A percentile compares a stretch with the other conserved stretches of the same genome.
Evolutionary conservation across 2,113 vertebrate genomes (phyloP).

Genomic region (Pogona vitticeps): DNA sequence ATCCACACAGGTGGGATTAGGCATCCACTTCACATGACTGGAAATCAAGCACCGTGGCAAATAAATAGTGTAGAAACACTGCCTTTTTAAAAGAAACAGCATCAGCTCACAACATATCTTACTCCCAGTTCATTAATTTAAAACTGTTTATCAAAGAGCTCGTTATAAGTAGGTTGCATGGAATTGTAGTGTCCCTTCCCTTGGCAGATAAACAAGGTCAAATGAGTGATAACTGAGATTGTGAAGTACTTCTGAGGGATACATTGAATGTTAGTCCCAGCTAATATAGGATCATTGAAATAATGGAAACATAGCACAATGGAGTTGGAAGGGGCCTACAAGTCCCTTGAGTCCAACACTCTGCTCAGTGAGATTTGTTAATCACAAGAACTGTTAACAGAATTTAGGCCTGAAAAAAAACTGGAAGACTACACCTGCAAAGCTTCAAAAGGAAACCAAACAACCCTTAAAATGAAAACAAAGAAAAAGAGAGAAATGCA

Average conservation of each 20-base stretch:
- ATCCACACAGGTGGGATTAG: not conserved
- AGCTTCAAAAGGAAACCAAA: conserved; percentile 5
- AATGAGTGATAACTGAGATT: not conserved
- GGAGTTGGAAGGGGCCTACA: too few relatives aligned
- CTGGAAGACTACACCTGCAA: not conserved
- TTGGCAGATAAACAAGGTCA: conserved; percentile 34
- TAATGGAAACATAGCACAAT: too few relatives aligned
- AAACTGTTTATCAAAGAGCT: conserved; percentile 23
- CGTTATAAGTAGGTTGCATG: conserved; percentile 51
- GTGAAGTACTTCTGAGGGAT: not conserved
- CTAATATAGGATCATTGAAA: too few relatives aligned
- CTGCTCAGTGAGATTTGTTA: too few relatives aligned
- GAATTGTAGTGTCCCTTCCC: conserved; percentile 40
- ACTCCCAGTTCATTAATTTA: not conserved
- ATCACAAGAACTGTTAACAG: too few relatives aligned
- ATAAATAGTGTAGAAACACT: conserved; percentile 8
- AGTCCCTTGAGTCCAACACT: too few relatives aligned
- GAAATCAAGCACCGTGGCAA: not conserved
- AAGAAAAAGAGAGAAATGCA: not conserved
- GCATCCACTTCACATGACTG: not conserved
- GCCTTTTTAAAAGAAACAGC: conserved; percentile 15
- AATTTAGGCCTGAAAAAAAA: too few relatives aligned
- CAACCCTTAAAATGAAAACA: not conserved
- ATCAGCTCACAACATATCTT: not conserved
- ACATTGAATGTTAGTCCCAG: too few relatives aligned